Evolutionary conservation across 1,140 invertebrate genomes (phyloP), one percentile per base, ranked within the genome.

Genomic region (Monomorium pharaonis): DNA sequence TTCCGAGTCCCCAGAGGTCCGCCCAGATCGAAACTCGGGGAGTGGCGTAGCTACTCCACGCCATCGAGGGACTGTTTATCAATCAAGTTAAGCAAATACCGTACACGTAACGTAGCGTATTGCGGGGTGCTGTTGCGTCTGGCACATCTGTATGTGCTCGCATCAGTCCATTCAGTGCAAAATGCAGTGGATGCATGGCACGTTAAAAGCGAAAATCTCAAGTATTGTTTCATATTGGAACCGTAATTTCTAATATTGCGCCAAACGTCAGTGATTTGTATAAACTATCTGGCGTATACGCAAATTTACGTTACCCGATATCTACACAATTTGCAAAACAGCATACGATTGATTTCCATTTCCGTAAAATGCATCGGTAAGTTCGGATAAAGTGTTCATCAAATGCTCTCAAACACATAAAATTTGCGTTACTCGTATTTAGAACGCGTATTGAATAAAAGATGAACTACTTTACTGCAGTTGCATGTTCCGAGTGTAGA

Each of bases 81-180:
- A 91, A 91, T 88, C 88, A 88, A 76, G 84, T 91, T 86, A 88
- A 88, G 86, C 84, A 91, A 91, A 91, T 91, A 88, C 80, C 81
- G 78, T 88, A 74, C 72, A 74, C 56, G 49, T 33, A 84, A 54
- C 76, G 60, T 58, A 56, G 65, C 77, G 33, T 67, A 72, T 76
- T 69, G 74, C 51, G 54, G 33, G 30, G 18, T 47, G 56, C 54
- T 65, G 70, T 86, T 86, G 74, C 49, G 42, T 67, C 30, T 67
- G 67, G 51, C 72, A 63, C 74, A 76, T 78, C 54, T 62, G 69
- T 65, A 44, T 78, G 42, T 21, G 85, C 21, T 69, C 80, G 33
- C 24, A 37, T 16, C 14, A 47, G 67, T 30, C 51, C 78, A 74
- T 83, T 60, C 51, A 83, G 7, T 3, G 51, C 0, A 60, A 60